A percentile compares a stretch with the other conserved stretches of the same genome.
phyloP scores from a whole-genome alignment of 2,113 vertebrate genomes.

The Micronisus gabar region DNA sequence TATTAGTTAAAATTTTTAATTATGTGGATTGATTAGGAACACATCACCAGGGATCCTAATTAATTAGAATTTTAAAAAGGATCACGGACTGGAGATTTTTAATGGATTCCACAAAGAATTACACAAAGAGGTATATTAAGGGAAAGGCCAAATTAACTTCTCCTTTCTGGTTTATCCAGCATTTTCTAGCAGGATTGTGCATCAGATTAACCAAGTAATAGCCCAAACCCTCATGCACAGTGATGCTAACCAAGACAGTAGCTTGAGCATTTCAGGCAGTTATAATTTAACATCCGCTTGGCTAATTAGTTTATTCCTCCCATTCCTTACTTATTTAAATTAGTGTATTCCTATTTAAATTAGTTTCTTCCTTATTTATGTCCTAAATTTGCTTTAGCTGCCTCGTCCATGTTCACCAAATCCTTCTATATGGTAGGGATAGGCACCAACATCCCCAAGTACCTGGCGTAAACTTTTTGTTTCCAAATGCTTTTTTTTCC shows the following conservation, averaged over 20 bases:
- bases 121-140: not conserved
- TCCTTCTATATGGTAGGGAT: not conserved
- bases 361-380: not conserved
- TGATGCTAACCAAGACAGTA: not conserved
- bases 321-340: not conserved
- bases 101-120: constrained; percentile 43
- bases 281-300: not conserved
- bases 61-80: constrained; percentile 64
- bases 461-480: not conserved
- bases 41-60: constrained; percentile 55
- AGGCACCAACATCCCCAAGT: not conserved
- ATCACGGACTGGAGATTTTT: constrained; percentile 34
- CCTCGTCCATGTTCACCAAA: not conserved
- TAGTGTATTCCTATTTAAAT: not conserved
- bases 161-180: not conserved
- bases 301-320: not conserved
- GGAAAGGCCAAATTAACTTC: constrained; percentile 31
- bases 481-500: not conserved
- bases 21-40: constrained; percentile 55
- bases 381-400: not conserved
- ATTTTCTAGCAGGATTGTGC: not conserved
- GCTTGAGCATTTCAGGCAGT: not conserved
- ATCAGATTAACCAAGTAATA: not conserved
- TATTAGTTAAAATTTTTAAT: constrained; percentile 67
- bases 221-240: not conserved